Evolutionary conservation across 2,113 vertebrate species (phyloP), one percentile per base, ranked within the genome.

Genomic region (Paramisgurnus dabryanus): DNA sequence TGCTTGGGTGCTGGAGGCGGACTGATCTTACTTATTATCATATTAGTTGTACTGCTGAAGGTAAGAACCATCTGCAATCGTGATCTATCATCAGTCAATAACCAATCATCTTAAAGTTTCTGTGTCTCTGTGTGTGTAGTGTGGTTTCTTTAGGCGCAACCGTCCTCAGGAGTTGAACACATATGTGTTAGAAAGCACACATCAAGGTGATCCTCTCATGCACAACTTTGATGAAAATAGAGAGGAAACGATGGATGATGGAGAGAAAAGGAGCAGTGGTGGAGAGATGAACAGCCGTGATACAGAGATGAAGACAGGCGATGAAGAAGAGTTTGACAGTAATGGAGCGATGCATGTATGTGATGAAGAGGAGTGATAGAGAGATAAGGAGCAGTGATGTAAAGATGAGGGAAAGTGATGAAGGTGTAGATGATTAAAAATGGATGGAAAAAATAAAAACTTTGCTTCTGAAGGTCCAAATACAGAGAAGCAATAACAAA

Each of bases 21-120:
- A 17, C 0, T 92, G 1, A 2, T 90, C 3, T 49, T 92, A 2
- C 77, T 93, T 12, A 18, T 92, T 63, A 76, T 93, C 6, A 50
- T 91, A 34, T 61, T 87, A 4, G 0, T 88, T 66, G 43, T 90
- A 71, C 86, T 92, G 87, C 78, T 57, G 5, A 91, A 89, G 87
- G 92, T 93, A 64, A 85, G 81, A 69, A 1, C 40, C 67, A 73
- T 78, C 79, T 68, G 40, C 45, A 7, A 17, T 34, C 45, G 34
- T 8, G 58, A 47, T 47, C 7, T 39, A n/a, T 49, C 39, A 47
- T 34, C 27, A 71, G 3, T 65, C 5, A 27, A 11, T 9, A 2
- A 17, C 40, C 7, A 47, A 6, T 47, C 3, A 7, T 1, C 15
- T 45, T 12, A n/a, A 15, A 10, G 27, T 22, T 18, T 43, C 43